Base-by-base conservation (phyloP, 2,888 invertebrate species). In the Orchestes rusci region DNA sequence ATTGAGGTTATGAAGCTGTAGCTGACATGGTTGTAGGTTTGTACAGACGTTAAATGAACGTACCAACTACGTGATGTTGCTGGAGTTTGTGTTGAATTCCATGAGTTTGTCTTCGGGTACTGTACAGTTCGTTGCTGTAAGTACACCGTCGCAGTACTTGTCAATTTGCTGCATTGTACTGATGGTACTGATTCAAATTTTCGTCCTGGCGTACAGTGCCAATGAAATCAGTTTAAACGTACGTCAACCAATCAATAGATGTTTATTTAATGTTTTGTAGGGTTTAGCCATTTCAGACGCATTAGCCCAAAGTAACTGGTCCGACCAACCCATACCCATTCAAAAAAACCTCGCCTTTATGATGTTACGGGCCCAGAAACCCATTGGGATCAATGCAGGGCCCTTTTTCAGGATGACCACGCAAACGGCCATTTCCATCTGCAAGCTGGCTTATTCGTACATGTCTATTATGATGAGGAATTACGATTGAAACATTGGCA, bases 71-170 rank as follows among this genome's bases (percentile, higher is more conserved):
- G 40, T 59, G 10, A 55, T 61, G 57, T 39, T 61, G 7, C 40
- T 60, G 28, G 59, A 59, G 51, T 58, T 59, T 48, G 39, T 52
- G 12, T 53, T 57, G 18, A 56, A 56, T 39, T 54, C 58, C 5
- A 34, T 58, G 35, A 56, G 48, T 17, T 20, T 51, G 18, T 45
- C 48, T n/a, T 43, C 47, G 1, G 32, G 39, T 27, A 17, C 37
- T 12, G 20, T 43, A 30, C 50, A 51, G 32, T 10, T 50, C 10
- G 20, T 44, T 12, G 16, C 39, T 12, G 37, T 47, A 48, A 40
- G n/a, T n/a, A n/a, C n/a, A n/a, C n/a, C n/a, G n/a, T n/a, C n/a
- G n/a, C n/a, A n/a, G n/a, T n/a, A n/a, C n/a, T n/a, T n/a, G n/a
- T n/a, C n/a, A n/a, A n/a, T n/a, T n/a, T n/a, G n/a, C n/a, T n/a